A percentile compares a stretch with the other conserved stretches of the same genome.
Evolutionary conservation across 92 coral and sea anemone genomes (phyloP).

Genomic region (Palythoa grandiflora): DNA sequence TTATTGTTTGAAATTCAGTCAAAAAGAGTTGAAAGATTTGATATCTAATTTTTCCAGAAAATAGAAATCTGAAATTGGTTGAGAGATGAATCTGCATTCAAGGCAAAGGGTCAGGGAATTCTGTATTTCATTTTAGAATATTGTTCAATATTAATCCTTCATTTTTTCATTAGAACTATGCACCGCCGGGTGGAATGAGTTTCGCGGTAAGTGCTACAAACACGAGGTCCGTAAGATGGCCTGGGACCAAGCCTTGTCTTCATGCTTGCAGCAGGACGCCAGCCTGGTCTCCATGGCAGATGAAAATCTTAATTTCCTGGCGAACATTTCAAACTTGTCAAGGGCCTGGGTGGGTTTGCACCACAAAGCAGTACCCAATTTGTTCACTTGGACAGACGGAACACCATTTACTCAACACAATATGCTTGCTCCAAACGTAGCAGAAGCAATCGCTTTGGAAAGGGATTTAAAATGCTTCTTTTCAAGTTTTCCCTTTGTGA

Average conservation of each 20-base stretch:
- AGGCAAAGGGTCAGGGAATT: too few species aligned
- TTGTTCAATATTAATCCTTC: too few species aligned
- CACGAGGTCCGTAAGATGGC: background rate
- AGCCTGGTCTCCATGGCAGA: conserved; percentile 4
- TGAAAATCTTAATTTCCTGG: background rate
- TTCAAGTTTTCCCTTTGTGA: background rate
- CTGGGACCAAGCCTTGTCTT: conserved; percentile 17
- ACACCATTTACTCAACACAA: background rate
- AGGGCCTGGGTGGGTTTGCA: conserved; percentile 19
- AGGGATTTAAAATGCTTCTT: background rate
- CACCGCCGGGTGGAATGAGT: background rate
- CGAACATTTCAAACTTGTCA: background rate
- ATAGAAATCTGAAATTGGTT: too few species aligned
- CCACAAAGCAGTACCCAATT: background rate
- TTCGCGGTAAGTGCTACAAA: conserved; percentile 5
- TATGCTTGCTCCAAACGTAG: background rate
- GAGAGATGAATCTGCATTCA: too few species aligned
- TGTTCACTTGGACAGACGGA: conserved; percentile 4
- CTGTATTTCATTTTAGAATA: background rate
- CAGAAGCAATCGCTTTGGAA: background rate
- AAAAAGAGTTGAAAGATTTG: too few species aligned
- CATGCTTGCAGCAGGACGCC: conserved; percentile 23
- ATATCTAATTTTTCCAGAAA: too few species aligned
- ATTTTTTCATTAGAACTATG: background rate
- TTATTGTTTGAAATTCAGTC: too few species aligned